Base-by-base conservation (phyloP, 2,797 vertebrate species). In the Poeciliopsis infans region DNA sequence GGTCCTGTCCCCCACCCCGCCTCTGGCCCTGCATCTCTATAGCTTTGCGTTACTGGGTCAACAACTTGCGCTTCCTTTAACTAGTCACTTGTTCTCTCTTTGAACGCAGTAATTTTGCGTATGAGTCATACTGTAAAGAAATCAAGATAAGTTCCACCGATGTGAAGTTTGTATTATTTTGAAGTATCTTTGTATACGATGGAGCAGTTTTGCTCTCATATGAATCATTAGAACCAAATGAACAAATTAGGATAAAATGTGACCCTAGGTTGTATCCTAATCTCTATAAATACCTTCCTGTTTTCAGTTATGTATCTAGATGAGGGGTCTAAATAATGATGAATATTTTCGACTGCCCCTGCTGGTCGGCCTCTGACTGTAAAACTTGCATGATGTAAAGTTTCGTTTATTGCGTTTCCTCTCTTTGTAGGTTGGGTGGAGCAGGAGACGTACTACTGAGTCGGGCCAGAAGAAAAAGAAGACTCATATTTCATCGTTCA, bases 381-480 rank as follows among this genome's bases (percentile, higher is more conserved):
- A 16, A 70, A 70, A 70, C 25, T 4, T 41, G 23, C 7, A 28
- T 16, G 7, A 16, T 45, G 7, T 11, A 68, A 45, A 2, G 12
- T 39, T 55, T 4, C 2, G 33, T 71, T 88, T 69, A 92, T 74
- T 78, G 25, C 87, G 75, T 90, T 74, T 89, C 49, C 25, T 82
- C 88, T 91, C 70, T 55, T 86, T 93, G 10, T 79, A 99, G 98
- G 98, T 93, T 99, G 98, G 98, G 97, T 99, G 95, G 98, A 99
- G 91, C 95, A 87, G 86, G 98, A 99, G 87, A 98, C 97, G 2
- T 99, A 99, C 94, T 99, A 99, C 92, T 99, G 97, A 95, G 87
- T 82, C 83, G 28, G 46, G 81, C 16, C 75, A 57, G 82, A 76
- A 7, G 73, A 74, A 61, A 83, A 77, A 7, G 73, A 83, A 49